Evolutionary conservation across 2,113 vertebrate species (phyloP).

Genomic region (Esox niger): DNA sequence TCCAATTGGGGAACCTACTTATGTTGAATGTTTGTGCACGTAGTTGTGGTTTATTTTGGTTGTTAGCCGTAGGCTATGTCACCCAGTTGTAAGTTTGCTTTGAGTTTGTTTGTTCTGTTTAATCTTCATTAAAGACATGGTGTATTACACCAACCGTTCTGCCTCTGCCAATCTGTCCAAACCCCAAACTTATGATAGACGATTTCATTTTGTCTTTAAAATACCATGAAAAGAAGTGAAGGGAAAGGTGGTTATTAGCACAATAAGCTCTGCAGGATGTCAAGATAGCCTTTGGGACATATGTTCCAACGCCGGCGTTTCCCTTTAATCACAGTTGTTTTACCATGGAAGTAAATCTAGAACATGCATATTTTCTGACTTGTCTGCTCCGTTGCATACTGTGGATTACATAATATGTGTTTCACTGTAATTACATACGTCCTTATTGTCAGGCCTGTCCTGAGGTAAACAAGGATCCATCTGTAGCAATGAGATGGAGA

Average conservation of each 20-base stretch:
- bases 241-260: constrained; percentile 14
- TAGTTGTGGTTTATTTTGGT: too few species aligned
- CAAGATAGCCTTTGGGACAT: constrained; percentile 20
- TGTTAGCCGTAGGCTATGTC: too few species aligned
- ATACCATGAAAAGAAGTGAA: constrained; percentile 20
- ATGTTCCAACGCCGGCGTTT: constrained; percentile 3
- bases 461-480: constrained; percentile 16
- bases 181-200: too few species aligned
- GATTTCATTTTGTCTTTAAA: background rate
- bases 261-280: constrained; percentile 2
- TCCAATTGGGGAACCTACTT: too few species aligned
- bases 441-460: constrained; percentile 10
- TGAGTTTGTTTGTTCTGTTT: too few species aligned
- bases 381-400: constrained; percentile 33
- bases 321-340: constrained; percentile 31
- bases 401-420: constrained; percentile 26
- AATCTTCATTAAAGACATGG: too few species aligned
- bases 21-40: too few species aligned
- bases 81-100: too few species aligned
- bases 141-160: too few species aligned
- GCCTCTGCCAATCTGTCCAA: too few species aligned
- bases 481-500: constrained; percentile 42
- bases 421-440: constrained; percentile 43
- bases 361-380: constrained; percentile 25
- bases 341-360: constrained; percentile 10